Evolutionary conservation across 2,113 vertebrate species (phyloP), one percentile per base, ranked within the genome.

Genomic region (Entosphenus tridentatus): DNA sequence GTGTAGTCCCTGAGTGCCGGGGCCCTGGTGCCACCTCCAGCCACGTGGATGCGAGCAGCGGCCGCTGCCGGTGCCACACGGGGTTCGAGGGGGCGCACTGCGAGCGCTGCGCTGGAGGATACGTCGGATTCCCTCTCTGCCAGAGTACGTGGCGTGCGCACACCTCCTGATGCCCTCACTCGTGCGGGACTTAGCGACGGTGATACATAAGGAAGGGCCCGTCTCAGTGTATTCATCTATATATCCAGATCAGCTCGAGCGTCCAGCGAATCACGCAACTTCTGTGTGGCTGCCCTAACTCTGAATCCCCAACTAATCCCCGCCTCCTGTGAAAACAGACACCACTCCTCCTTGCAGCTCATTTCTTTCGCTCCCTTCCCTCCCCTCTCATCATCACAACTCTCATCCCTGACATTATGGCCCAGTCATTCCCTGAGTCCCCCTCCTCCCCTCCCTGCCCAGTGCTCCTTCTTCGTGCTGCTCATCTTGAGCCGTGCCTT

Each of bases 61-160:
- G 74, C 4, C 72, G 74, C 57, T 78, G 78, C 73, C 71, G 59
- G 9, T 78, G 79, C 57, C 75, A 56, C 14, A 55, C 56, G 7
- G 78, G 77, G 58, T 78, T 77, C 74, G 56, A n/a, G n/a, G 78
- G 74, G 1, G 57, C 72, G 67, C 72, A 68, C 57, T 79, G 76
- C 58, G 77, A 80, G 13, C 69, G 57, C 12, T 80, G 75, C 39
- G 73, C 73, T 11, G 2, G 55, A 39, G 77, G 77, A 6, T 74
- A 76, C 71, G 78, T 77, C 57, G 72, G 70, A 54, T 79, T 77
- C 62, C 78, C 74, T 56, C 76, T 77, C 70, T 81, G 78, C 70
- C 74, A 74, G 67, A 72, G 78, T 80, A 76, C 79, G 74, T 17
- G 54, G 70, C 21, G 14, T 8, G 57, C 21, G 7, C n/a, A 21